Percentiles rank a stretch among this genome's conserved stretches.
Evolutionary conservation across 30 jellyfish, hydroid and myxozoan species (phyloP).

Genomic region (Morbakka virulenta): DNA sequence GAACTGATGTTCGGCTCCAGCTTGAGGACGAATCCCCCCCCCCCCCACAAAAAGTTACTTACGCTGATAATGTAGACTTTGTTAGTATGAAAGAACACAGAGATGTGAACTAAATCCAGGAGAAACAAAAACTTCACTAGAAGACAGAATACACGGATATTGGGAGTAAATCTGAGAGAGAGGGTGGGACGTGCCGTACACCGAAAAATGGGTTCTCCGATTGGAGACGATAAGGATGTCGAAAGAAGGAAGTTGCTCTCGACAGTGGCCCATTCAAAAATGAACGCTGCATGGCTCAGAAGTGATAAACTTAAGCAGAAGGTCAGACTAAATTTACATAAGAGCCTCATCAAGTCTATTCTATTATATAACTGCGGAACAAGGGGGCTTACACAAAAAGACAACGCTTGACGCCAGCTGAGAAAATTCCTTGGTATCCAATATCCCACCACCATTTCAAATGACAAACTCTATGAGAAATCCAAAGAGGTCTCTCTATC

Average conservation of each 20-base stretch:
- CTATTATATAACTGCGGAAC: slow-evolving; percentile 50
- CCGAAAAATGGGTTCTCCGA: not conserved
- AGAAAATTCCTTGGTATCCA: slow-evolving; percentile 26
- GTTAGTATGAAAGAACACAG: slow-evolving; percentile 15
- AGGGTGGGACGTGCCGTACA: too few species aligned
- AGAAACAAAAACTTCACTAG: slow-evolving; percentile 16
- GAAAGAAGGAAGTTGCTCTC: slow-evolving; percentile 14
- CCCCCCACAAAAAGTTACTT: slow-evolving; percentile 24
- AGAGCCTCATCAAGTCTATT: slow-evolving; percentile 14
- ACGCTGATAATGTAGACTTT: slow-evolving; percentile 32
- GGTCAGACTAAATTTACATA: slow-evolving; percentile 8
- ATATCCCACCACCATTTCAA: slow-evolving; percentile 22
- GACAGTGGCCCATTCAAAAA: slow-evolving; percentile 6
- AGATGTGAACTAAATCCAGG: slow-evolving; percentile 7
- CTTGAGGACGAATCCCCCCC: too few species aligned
- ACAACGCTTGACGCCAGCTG: slow-evolving; percentile 27
- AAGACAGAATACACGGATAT: not conserved
- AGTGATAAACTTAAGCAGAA: slow-evolving; percentile 16
- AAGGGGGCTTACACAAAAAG: slow-evolving; percentile 35
- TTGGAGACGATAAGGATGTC: slow-evolving; percentile 11
- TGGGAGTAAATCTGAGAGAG: not conserved
- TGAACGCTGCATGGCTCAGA: not conserved
- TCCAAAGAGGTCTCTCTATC: slow-evolving; percentile 22
- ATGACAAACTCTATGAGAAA: slow-evolving; percentile 27
- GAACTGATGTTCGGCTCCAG: too few species aligned